Conservation (phyloP, 2,113 vertebrate genomes). For the Varanus komodoensis region DNA sequence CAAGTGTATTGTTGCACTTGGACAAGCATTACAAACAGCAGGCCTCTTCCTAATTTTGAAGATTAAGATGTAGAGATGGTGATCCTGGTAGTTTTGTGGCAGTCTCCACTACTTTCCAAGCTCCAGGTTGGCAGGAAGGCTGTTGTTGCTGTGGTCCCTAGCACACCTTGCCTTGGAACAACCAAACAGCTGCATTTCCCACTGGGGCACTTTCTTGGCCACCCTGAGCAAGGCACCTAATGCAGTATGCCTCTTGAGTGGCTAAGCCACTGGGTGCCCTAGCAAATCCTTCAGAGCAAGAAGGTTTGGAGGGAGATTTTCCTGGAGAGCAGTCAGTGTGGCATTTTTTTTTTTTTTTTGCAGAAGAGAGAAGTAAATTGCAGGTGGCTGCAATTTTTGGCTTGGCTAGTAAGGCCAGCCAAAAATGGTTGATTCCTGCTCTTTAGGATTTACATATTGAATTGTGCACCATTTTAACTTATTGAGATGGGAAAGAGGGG, state of each 20-base stretch:
- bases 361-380: background rate
- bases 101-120: background rate
- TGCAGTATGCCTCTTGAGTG: background rate
- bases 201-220: background rate
- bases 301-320: background rate
- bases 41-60: background rate
- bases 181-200: background rate
- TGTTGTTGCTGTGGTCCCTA: background rate
- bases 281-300: background rate
- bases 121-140: background rate
- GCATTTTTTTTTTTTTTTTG: background rate
- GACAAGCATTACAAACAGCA: background rate
- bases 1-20: background rate
- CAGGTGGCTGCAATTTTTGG: background rate
- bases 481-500: background rate
- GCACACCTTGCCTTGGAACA: too few species aligned
- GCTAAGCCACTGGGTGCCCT: background rate
- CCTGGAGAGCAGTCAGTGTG: background rate
- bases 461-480: background rate
- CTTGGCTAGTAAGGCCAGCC: background rate
- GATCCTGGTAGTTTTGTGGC: background rate
- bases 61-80: background rate
- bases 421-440: background rate
- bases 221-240: background rate
- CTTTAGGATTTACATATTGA: background rate